phyloP scores from a whole-genome alignment of 2,797 vertebrate species.

The Liasis olivaceus region DNA sequence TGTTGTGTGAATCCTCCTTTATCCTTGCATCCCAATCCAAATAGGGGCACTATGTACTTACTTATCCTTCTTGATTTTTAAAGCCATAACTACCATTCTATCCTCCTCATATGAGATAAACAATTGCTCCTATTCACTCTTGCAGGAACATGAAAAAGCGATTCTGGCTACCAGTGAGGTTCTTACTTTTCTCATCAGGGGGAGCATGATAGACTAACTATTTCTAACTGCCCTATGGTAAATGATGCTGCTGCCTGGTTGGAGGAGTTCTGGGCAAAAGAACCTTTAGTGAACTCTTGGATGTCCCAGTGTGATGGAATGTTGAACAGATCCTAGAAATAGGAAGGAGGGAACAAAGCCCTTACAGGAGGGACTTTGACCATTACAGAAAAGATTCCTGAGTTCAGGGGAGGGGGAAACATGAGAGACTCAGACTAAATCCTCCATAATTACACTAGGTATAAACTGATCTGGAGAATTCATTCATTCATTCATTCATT shows the following conservation, averaged over 20 bases:
- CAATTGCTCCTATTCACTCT: neutral
- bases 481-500: neutral
- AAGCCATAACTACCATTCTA: neutral
- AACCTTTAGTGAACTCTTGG: neutral
- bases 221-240: neutral
- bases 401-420: neutral
- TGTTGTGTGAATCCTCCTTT: neutral
- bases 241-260: neutral
- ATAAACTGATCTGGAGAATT: neutral
- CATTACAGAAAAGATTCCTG: neutral
- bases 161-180: neutral
- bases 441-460: neutral
- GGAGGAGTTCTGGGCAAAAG: neutral
- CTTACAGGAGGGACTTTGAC: neutral
- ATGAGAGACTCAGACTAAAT: neutral
- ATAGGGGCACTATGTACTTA: neutral
- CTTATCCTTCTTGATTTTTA: neutral
- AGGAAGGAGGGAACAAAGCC: neutral
- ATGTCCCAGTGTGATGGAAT: neutral
- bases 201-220: neutral
- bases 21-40: neutral
- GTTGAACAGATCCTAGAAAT: neutral
- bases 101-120: neutral
- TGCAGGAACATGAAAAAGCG: neutral
- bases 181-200: neutral